Conservation (phyloP, 30 jellyfish, hydroid and myxozoan species). For the Clytia hemisphaerica region DNA sequence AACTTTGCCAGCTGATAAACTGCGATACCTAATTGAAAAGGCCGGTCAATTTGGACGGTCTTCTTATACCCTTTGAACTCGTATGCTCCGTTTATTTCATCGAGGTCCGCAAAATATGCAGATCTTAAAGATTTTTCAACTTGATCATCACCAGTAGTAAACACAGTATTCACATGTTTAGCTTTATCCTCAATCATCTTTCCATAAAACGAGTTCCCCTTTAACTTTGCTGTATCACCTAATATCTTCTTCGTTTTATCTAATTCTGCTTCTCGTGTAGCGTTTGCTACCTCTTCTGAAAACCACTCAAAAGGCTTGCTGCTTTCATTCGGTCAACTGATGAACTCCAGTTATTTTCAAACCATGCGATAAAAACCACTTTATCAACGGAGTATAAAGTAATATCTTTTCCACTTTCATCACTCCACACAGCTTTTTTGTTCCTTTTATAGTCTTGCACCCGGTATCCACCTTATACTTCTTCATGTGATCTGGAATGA, state of each 20-base stretch:
- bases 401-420: not conserved
- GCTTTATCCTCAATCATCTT: not conserved
- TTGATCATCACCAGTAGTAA: not conserved
- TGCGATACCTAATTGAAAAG: constrained; percentile 10
- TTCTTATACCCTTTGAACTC: not conserved
- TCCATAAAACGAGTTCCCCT: not conserved
- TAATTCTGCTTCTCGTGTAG: not conserved
- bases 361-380: constrained; percentile 5
- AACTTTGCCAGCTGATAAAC: constrained; percentile 23
- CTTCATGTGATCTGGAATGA: not conserved
- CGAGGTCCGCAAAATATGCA: not conserved
- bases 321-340: not conserved
- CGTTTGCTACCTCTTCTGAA: not conserved
- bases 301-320: constrained; percentile 12
- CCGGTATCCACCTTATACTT: not conserved
- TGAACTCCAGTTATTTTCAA: not conserved
- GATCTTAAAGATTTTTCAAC: not conserved
- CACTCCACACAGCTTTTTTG: constrained; percentile 1
- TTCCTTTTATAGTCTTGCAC: not conserved
- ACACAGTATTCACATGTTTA: not conserved
- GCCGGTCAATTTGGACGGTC: not conserved
- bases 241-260: not conserved
- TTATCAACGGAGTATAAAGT: not conserved
- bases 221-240: not conserved
- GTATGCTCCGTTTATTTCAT: not conserved